Base-by-base conservation (phyloP, 2,113 vertebrate genomes). In the Himantopus leucocephalus region DNA sequence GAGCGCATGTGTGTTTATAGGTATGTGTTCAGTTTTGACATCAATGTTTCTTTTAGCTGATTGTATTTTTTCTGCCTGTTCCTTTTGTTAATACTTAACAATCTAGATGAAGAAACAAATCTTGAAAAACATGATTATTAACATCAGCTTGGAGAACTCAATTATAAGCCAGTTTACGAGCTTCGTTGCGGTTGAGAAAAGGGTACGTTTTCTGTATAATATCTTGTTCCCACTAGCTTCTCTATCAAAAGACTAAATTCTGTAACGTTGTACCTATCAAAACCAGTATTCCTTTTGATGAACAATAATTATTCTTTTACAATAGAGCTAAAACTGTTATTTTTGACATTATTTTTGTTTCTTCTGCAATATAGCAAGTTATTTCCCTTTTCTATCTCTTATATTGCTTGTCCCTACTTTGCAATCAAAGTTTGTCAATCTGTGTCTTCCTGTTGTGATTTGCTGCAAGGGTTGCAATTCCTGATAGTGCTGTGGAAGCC, bases 101-200 rank as follows among this genome's bases (percentile, higher is more conserved):
- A 95, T 88, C 29, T 97, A 99, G 99, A 98, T 98, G 83, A 98
- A 98, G 97, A 99, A 99, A 92, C 97, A 98, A 14, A 93, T 94
- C 82, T 74, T 99, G 96, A 99, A 99, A 95, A 97, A 98, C 78
- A 98, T 97, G 93, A 98, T 99, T 94, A 95, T 99, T 71, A 92
- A 98, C 39, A 91, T 99, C 59, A 99, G 99, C 97, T 98, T 98
- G 97, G 98, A 99, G 95, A 98, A 98, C 94, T 99, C 98, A 85
- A 97, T 99, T 76, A 96, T 99, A 83, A 99, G 98, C 77, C 98
- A 99, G 84, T 99, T 99, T 92, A 99, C 99, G 97, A 99, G 99
- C 96, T 99, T 99, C 60, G 97, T 99, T 80, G 99, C 99, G 41
- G 93, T 99, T 67, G 99, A 99, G 97, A 98, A 99, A 96, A 98